Conservation (phyloP, 2,888 invertebrate genomes). For the Thymelicus acteon region DNA sequence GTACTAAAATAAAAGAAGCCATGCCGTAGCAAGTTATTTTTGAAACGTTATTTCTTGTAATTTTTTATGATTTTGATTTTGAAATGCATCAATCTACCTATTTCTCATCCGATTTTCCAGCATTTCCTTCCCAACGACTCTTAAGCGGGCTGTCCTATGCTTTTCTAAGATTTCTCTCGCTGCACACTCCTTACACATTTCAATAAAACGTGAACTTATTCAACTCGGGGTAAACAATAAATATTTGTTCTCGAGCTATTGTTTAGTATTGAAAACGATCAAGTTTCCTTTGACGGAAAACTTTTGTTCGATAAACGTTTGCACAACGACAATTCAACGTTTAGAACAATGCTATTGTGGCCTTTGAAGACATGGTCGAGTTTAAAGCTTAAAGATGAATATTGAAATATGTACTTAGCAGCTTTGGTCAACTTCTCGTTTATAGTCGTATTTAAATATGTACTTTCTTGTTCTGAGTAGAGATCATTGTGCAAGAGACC, state of each 20-base stretch:
- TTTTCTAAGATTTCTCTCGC: background rate
- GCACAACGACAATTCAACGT: conserved; percentile 9
- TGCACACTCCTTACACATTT: background rate
- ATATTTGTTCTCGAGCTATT: conserved; percentile 8
- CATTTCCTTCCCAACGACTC: no score
- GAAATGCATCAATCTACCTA: no score
- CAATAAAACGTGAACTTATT: conserved; percentile 1
- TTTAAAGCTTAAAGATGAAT: background rate
- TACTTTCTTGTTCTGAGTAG: no score
- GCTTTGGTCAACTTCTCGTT: background rate
- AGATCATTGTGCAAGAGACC: no score
- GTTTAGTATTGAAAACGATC: conserved; percentile 9
- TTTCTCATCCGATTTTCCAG: no score
- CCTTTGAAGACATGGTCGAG: conserved; percentile 11
- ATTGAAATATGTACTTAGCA: background rate
- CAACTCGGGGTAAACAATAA: conserved; percentile 12
- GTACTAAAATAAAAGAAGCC: no score
- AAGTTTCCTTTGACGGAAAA: conserved; percentile 19
- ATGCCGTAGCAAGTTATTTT: no score
- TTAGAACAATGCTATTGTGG: conserved; percentile 19
- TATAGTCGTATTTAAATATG: background rate
- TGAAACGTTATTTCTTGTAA: no score
- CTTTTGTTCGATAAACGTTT: conserved; percentile 24
- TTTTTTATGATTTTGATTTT: no score
- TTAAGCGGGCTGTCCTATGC: no score